These are phyloP conservation scores for Lasioglossum morio DNA, from an alignment of 2,888 invertebrate species.

Conservation along the genomic window DNA sequence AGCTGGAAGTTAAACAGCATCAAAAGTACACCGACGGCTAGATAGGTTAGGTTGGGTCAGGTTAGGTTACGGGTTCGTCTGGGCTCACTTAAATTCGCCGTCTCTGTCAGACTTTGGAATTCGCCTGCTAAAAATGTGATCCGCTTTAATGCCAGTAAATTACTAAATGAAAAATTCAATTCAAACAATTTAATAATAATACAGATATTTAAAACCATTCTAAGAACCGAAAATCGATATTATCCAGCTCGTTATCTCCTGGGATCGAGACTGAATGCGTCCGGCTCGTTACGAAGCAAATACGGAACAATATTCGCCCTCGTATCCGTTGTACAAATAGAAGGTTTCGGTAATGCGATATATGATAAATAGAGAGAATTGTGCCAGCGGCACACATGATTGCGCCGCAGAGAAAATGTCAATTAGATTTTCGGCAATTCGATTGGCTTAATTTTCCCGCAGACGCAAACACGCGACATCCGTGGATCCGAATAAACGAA, in stretches of 20 bases:
- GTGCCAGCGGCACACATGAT: not conserved
- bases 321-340: constrained; percentile 14
- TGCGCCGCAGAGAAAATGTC: constrained; percentile 39
- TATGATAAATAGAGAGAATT: constrained; percentile 22
- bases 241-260: not conserved
- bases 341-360: constrained; percentile 33
- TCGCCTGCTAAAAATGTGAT: not conserved
- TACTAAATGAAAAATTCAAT: not conserved
- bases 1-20: constrained; percentile 81
- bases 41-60: constrained; percentile 41
- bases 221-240: no score
- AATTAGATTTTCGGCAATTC: constrained; percentile 55
- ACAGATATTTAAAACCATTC: no score
- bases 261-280: not conserved
- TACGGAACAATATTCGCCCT: not conserved
- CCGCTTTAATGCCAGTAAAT: no score
- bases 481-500: not conserved
- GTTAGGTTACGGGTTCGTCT: constrained; percentile 49
- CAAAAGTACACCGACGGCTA: constrained; percentile 67
- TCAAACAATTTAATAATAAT: not conserved
- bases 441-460: constrained; percentile 43
- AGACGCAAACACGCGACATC: constrained; percentile 20
- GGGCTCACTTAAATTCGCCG: constrained; percentile 64
- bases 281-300: not conserved
- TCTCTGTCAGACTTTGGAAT: not conserved